These are phyloP conservation scores for Ariopsis seemanni DNA, from an alignment of 2,113 vertebrate genomes.

Conservation along the genomic window DNA sequence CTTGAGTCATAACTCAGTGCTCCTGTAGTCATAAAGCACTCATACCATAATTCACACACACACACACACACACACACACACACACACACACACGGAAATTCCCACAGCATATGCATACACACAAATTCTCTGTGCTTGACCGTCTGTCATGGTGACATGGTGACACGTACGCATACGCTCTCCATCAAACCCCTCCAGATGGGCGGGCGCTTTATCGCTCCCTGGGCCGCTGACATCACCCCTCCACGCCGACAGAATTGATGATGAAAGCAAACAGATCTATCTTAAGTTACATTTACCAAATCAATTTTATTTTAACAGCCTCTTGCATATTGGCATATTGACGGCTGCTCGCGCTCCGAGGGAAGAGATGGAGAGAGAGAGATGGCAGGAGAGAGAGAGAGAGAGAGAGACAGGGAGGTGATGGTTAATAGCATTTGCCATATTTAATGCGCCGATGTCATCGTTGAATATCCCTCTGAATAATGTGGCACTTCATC, in stretches of 20 bases:
- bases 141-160: conserved; percentile 6
- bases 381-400: neutral
- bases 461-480: conserved; percentile 91
- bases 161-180: conserved; percentile 57
- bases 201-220: conserved; percentile 93
- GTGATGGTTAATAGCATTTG: conserved; percentile 87
- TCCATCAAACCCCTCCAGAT: conserved; percentile 90
- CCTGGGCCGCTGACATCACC: conserved; percentile 98
- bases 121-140: conserved; percentile 20
- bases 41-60: conserved; percentile 63
- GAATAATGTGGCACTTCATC: conserved; percentile 95
- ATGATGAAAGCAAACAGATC: conserved; percentile 99
- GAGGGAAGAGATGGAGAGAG: conserved; percentile 12
- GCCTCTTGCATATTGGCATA: conserved; percentile 96
- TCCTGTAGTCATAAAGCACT: conserved; percentile 74
- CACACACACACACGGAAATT: conserved; percentile 21
- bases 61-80: conserved; percentile 22
- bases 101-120: neutral
- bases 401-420: conserved; percentile 41
- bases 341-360: conserved; percentile 85
- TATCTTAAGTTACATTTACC: conserved; percentile 98
- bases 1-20: conserved; percentile 88
- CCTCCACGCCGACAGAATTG: conserved; percentile 87
- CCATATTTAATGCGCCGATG: conserved; percentile 97
- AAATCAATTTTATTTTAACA: conserved; percentile 99